Evolutionary conservation across 2,797 vertebrate species (phyloP).

Genomic region (Danionella dracula): DNA sequence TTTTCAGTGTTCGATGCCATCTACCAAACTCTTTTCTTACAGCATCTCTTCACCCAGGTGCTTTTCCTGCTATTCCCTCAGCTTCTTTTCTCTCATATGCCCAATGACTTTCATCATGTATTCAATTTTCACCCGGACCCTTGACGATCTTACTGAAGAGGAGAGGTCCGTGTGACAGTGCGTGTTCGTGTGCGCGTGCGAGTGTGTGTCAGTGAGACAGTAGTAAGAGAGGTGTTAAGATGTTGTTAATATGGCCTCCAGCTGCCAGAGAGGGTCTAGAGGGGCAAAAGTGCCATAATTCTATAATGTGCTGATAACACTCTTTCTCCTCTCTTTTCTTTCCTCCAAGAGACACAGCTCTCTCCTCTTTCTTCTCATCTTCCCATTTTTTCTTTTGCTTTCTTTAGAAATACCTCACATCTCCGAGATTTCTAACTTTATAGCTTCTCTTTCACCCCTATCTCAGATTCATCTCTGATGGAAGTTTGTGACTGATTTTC

Average conservation of each 20-base stretch:
- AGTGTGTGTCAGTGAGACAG: slow-evolving; percentile 12
- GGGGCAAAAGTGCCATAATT: slow-evolving; percentile 37
- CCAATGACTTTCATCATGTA: slow-evolving; percentile 20
- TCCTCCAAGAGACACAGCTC: slow-evolving; percentile 9
- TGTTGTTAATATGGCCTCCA: slow-evolving; percentile 35
- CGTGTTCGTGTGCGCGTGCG: not conserved
- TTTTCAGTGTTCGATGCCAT: not conserved
- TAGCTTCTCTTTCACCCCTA: not conserved
- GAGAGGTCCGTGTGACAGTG: not conserved
- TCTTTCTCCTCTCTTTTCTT: slow-evolving; percentile 30
- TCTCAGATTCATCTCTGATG: slow-evolving; percentile 5
- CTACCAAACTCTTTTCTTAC: not conserved
- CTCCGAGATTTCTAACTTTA: slow-evolving; percentile 13
- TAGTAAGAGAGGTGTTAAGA: slow-evolving; percentile 18
- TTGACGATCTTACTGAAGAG: slow-evolving; percentile 5
- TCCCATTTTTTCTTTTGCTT: slow-evolving; percentile 19
- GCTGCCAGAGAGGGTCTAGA: slow-evolving; percentile 31
- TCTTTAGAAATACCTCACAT: slow-evolving; percentile 21
- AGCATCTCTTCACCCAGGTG: not conserved
- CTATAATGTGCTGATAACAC: slow-evolving; percentile 34
- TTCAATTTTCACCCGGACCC: slow-evolving; percentile 33
- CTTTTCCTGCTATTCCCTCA: not conserved
- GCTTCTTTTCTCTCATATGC: slow-evolving; percentile 12
- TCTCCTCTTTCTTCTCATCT: not conserved
- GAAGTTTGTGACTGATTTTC: slow-evolving; percentile 26